Evolutionary conservation across 2,797 vertebrate species (phyloP).

Genomic region (Loris lydekkerianus): DNA sequence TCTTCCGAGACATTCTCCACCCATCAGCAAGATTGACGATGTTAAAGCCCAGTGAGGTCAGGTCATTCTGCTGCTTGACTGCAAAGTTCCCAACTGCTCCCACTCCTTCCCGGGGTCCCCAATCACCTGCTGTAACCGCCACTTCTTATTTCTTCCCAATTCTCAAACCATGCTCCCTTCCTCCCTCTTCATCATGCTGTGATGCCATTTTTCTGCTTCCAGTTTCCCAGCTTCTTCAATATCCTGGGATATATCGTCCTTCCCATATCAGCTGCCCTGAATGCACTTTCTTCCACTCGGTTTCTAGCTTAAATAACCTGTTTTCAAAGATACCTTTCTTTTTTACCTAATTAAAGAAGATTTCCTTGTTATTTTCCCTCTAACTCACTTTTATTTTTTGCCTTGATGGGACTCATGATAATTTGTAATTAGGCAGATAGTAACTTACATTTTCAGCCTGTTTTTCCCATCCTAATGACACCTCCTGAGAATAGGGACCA

Average conservation of each 20-base stretch:
- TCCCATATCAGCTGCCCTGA: background rate
- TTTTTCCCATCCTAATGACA: background rate
- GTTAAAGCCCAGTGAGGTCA: background rate
- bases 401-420: background rate
- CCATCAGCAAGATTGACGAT: conserved; percentile 7
- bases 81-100: background rate
- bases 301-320: background rate
- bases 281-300: background rate
- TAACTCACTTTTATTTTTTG: background rate
- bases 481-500: background rate
- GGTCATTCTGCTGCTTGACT: conserved; percentile 1
- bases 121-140: background rate
- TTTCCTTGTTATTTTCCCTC: background rate
- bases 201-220: background rate
- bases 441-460: background rate
- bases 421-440: background rate
- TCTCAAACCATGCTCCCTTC: background rate
- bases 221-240: background rate
- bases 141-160: background rate
- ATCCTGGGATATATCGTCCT: background rate
- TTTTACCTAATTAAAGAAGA: background rate
- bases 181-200: background rate
- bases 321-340: background rate
- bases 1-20: background rate
- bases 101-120: background rate